Percentiles rank a stretch among this genome's conserved stretches.
Conservation (phyloP, 2,113 vertebrate genomes). For the Ailurus styani region DNA sequence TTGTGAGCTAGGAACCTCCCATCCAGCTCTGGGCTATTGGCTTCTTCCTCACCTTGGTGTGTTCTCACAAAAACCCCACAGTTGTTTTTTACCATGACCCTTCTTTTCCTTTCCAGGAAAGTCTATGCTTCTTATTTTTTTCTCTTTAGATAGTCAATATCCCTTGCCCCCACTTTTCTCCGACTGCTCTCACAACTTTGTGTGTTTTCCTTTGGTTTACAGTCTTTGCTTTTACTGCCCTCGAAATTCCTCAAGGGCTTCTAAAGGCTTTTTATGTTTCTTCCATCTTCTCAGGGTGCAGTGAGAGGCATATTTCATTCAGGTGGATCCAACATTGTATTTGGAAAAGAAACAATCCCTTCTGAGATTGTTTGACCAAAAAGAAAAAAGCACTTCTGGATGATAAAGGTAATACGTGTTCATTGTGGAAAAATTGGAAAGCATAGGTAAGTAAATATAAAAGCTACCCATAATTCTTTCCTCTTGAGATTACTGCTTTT, state of each 20-base stretch:
- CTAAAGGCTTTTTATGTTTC: background rate
- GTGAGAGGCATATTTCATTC: slow-evolving; percentile 28
- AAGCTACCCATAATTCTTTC: background rate
- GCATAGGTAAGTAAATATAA: background rate
- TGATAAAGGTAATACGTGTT: background rate
- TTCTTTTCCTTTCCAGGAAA: background rate
- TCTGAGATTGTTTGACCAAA: background rate
- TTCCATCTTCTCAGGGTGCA: background rate
- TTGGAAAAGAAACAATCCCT: background rate
- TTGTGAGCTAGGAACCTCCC: too few species aligned
- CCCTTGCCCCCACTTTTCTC: background rate
- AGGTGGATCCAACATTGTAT: background rate
- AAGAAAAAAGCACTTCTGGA: background rate
- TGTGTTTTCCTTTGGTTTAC: slow-evolving; percentile 39
- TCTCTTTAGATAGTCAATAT: background rate
- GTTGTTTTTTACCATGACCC: background rate
- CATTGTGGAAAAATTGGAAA: background rate
- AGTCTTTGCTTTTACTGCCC: slow-evolving; percentile 3
- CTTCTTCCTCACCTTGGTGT: background rate
- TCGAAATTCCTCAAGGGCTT: slow-evolving; percentile 14
- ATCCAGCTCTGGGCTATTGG: rapidly evolving
- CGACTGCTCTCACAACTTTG: background rate
- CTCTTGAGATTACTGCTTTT: background rate
- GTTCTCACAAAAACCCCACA: background rate
- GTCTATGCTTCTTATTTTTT: background rate